Conservation (phyloP, 2,113 vertebrate species). For the Ancistrus triradiatus region DNA sequence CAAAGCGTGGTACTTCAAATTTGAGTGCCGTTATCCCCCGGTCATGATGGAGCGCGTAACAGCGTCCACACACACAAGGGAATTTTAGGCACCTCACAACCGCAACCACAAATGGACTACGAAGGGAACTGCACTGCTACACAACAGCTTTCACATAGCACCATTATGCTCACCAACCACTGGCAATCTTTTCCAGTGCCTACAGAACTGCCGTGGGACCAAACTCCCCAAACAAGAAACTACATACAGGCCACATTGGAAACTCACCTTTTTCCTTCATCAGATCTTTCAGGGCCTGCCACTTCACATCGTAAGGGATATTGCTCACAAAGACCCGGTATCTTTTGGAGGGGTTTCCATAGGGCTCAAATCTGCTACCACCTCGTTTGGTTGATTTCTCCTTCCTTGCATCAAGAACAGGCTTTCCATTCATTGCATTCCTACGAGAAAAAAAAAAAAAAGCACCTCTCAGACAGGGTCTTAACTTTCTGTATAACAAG, state of each 20-base stretch:
- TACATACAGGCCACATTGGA: neutral
- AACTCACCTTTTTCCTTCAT: slow-evolving; percentile 97
- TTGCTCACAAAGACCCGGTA: slow-evolving; percentile 97
- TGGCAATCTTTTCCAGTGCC: neutral
- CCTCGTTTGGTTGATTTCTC: slow-evolving; percentile 88
- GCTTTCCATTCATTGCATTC: slow-evolving; percentile 76
- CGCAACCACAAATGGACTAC: slow-evolving; percentile 7
- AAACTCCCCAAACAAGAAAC: slow-evolving; percentile 4
- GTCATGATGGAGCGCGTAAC: slow-evolving; percentile 8
- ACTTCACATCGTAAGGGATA: slow-evolving; percentile 96
- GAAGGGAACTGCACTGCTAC: slow-evolving; percentile 11
- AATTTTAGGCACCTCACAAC: slow-evolving; percentile 19
- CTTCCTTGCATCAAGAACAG: slow-evolving; percentile 80
- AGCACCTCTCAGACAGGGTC: too few relatives aligned
- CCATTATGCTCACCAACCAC: neutral
- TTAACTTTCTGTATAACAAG: too few relatives aligned
- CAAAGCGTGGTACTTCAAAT: neutral
- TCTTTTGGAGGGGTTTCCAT: slow-evolving; percentile 81
- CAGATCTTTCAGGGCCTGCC: slow-evolving; percentile 95
- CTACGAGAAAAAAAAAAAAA: neutral
- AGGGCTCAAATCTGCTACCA: slow-evolving; percentile 86
- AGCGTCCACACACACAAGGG: slow-evolving; percentile 16
- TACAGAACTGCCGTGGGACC: neutral
- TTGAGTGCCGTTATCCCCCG: slow-evolving; percentile 4
- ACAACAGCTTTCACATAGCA: slow-evolving; percentile 16